Evolutionary conservation across 2,888 invertebrate genomes (phyloP).

Genomic region (Omphaloscelis lunosa): DNA sequence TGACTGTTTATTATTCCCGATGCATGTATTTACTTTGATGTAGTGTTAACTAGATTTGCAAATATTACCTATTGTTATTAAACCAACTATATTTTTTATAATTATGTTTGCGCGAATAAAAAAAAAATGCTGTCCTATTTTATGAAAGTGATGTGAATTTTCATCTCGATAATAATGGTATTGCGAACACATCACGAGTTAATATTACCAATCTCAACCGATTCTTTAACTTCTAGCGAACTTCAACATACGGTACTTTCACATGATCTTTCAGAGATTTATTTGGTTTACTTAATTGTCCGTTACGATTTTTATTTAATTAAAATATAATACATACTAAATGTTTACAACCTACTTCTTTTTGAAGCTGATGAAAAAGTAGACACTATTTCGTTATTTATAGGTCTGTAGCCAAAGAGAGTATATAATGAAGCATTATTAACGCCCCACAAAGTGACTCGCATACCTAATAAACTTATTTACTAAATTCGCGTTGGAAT

Average conservation of each 20-base stretch:
- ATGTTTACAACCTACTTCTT: not conserved
- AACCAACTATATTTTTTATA: constrained; percentile 8
- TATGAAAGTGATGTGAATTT: not conserved
- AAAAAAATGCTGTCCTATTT: constrained; percentile 16
- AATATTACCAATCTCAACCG: not conserved
- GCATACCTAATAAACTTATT: not conserved
- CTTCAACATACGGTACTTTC: constrained; percentile 13
- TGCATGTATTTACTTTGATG: constrained; percentile 40
- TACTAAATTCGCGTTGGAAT: not conserved
- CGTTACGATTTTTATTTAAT: not conserved
- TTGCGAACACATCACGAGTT: not conserved
- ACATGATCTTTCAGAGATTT: not conserved
- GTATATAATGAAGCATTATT: not conserved
- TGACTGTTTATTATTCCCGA: constrained; percentile 6
- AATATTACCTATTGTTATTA: constrained; percentile 17
- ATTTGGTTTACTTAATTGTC: not conserved
- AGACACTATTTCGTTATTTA: not conserved
- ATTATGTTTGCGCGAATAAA: not conserved
- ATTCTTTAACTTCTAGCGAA: not conserved
- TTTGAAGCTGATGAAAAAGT: not conserved
- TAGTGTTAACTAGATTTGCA: constrained; percentile 28
- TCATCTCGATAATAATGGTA: not conserved
- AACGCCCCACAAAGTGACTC: not conserved
- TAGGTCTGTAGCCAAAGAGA: not conserved
- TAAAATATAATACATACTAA: not conserved